These are phyloP conservation scores for Pontoporia blainvillei DNA, from an alignment of 2,113 vertebrate genomes.

Conservation along the genomic window DNA sequence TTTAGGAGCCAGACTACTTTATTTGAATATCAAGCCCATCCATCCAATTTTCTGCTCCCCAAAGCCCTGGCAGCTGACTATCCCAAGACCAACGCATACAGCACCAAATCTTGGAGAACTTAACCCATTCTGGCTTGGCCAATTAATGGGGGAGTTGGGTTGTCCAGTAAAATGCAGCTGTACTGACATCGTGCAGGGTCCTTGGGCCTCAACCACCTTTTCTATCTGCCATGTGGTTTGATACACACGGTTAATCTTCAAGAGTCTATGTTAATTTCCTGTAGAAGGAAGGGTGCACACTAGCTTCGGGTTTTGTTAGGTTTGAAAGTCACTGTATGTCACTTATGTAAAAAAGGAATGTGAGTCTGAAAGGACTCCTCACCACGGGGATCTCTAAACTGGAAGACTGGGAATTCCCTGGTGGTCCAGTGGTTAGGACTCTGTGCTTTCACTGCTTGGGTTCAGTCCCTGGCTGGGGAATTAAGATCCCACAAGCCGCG, in stretches of 20 bases:
- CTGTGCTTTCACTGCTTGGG: too few relatives aligned
- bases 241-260: background rate
- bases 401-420: background rate
- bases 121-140: background rate
- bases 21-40: slow-evolving; percentile 26
- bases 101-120: background rate
- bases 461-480: too few relatives aligned
- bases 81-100: background rate
- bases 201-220: background rate
- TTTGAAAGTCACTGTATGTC: background rate
- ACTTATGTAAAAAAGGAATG: background rate
- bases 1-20: slow-evolving; percentile 10
- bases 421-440: too few relatives aligned
- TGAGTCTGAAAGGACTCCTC: background rate
- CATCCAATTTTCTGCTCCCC: slow-evolving; percentile 10
- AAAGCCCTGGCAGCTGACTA: background rate
- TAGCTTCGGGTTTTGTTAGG: background rate
- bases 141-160: background rate
- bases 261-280: background rate
- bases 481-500: too few relatives aligned
- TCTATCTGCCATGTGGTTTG: background rate
- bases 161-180: background rate
- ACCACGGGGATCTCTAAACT: background rate
- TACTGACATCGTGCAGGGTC: background rate
- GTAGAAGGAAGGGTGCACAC: background rate